Evolutionary conservation across 2,113 vertebrate species (phyloP).

Genomic region (Hippocampus comes): DNA sequence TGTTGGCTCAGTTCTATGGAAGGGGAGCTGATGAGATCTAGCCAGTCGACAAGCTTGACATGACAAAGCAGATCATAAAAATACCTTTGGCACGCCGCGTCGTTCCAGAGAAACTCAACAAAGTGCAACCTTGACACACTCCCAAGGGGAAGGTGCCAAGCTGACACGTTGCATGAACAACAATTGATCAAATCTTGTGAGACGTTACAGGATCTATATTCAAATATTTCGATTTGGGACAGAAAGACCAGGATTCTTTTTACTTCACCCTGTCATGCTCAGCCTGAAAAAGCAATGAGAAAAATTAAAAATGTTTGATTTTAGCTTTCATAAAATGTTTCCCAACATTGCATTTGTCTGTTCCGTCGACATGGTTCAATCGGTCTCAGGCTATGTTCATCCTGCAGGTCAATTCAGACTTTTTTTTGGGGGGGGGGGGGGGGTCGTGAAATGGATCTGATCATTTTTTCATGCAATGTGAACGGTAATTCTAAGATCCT

Average conservation of each 20-base stretch:
- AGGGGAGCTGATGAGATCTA: conserved; percentile 13
- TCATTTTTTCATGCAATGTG: too few relatives aligned
- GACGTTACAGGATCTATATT: neutral
- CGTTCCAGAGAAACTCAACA: conserved; percentile 27
- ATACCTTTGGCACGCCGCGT: neutral
- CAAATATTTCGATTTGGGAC: neutral
- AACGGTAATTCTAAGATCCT: too few relatives aligned
- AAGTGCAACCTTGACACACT: conserved; percentile 42
- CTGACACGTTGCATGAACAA: neutral
- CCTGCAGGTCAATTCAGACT: too few relatives aligned
- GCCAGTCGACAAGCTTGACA: conserved; percentile 3
- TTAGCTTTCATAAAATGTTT: neutral
- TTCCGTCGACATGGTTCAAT: neutral
- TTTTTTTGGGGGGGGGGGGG: too few relatives aligned
- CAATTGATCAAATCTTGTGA: neutral
- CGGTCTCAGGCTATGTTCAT: too few relatives aligned
- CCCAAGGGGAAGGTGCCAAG: conserved; percentile 17
- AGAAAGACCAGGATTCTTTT: neutral
- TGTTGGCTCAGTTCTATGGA: conserved; percentile 22
- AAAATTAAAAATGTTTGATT: neutral
- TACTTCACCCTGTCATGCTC: neutral
- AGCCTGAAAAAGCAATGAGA: neutral
- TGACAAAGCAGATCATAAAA: conserved; percentile 12
- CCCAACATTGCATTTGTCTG: neutral
- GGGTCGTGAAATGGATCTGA: too few relatives aligned